These are phyloP conservation scores for Equus quagga DNA, from an alignment of 2,113 vertebrate species.

Conservation along the genomic window DNA sequence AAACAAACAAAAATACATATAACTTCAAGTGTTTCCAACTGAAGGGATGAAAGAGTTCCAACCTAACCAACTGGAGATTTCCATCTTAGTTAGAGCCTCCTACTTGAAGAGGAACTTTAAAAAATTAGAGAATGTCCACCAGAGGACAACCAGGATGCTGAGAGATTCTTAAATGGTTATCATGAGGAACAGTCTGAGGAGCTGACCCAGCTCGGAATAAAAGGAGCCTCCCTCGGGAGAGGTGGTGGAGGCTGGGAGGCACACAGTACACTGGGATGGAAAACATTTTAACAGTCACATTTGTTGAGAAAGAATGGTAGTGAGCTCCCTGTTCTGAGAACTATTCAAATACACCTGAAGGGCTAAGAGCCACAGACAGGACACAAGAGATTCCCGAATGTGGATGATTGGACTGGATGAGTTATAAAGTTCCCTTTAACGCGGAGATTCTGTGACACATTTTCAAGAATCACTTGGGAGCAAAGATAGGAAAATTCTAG, in stretches of 20 bases:
- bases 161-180: neutral
- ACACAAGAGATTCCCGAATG: neutral
- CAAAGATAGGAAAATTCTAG: neutral
- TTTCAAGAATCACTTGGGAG: neutral
- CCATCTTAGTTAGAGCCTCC: neutral
- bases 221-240: neutral
- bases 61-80: neutral
- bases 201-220: neutral
- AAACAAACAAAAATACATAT: neutral
- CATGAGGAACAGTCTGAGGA: neutral
- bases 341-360: neutral
- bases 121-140: neutral
- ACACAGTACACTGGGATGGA: neutral
- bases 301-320: constrained; percentile 18
- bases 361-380: neutral
- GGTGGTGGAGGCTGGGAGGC: neutral
- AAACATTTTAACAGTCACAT: neutral
- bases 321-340: neutral
- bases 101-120: neutral
- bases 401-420: neutral
- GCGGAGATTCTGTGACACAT: neutral
- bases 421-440: neutral
- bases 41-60: neutral
- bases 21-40: neutral
- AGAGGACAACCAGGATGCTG: neutral